phyloP scores from a whole-genome alignment of 2,888 invertebrate species.

The Cactoblastis cactorum region DNA sequence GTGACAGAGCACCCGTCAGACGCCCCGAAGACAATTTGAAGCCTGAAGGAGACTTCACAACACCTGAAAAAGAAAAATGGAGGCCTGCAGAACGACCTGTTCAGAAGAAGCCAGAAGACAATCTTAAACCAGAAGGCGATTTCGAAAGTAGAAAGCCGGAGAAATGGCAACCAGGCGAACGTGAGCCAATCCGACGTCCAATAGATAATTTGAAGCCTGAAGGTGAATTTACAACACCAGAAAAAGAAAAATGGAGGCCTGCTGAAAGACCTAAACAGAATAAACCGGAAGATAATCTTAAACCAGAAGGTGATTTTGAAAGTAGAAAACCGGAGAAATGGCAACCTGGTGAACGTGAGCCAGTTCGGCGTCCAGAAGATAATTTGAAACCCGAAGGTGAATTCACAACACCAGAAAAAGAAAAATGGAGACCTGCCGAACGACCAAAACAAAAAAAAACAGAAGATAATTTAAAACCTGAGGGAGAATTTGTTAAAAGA shows the following conservation, averaged over 20 bases:
- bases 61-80: slow-evolving; percentile 57
- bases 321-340: slow-evolving; percentile 38
- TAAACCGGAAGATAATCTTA: slow-evolving; percentile 71
- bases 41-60: slow-evolving; percentile 71
- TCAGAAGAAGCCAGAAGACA: slow-evolving; percentile 77
- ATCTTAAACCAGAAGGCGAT: slow-evolving; percentile 78
- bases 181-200: slow-evolving; percentile 56
- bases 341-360: slow-evolving; percentile 46
- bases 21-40: slow-evolving; percentile 71
- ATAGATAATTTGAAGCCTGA: slow-evolving; percentile 74
- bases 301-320: slow-evolving; percentile 79
- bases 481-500: slow-evolving; percentile 72
- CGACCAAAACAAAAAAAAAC: slow-evolving; percentile 51
- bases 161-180: slow-evolving; percentile 73
- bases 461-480: slow-evolving; percentile 71
- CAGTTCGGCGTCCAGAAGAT: slow-evolving; percentile 63
- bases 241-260: slow-evolving; percentile 39
- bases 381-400: slow-evolving; percentile 55
- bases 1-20: slow-evolving; percentile 54
- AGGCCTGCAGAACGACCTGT: slow-evolving; percentile 70
- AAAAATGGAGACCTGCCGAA: slow-evolving; percentile 62
- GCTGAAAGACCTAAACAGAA: slow-evolving; percentile 50
- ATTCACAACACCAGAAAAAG: slow-evolving; percentile 42
- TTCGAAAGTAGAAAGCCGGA: slow-evolving; percentile 62
- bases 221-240: slow-evolving; percentile 52